These are phyloP conservation scores for Corythaeola cristata DNA, from an alignment of 2,113 vertebrate genomes.

Conservation along the genomic window DNA sequence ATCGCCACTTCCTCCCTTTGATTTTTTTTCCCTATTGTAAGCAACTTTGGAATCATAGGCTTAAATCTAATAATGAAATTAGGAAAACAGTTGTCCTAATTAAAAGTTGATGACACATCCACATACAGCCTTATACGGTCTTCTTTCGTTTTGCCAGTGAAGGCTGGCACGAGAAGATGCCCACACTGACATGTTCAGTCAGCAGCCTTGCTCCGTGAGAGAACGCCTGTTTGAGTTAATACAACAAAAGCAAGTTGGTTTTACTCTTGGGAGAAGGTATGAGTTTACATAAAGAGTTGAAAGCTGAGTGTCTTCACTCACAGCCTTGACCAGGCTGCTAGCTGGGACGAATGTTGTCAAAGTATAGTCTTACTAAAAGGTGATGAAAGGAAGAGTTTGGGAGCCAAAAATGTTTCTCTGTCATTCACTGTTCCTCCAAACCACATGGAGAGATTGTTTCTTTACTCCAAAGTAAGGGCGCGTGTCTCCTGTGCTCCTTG, in stretches of 20 bases:
- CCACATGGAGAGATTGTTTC: background rate
- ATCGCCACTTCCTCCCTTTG: background rate
- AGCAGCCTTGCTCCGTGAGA: background rate
- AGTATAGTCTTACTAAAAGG: background rate
- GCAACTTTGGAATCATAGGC: background rate
- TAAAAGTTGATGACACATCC: background rate
- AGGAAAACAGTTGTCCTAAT: background rate
- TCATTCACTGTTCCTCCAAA: background rate
- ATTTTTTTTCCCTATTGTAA: background rate
- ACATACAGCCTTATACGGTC: background rate
- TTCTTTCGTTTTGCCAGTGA: background rate
- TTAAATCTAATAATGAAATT: background rate
- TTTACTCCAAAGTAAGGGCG: background rate
- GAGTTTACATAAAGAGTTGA: background rate
- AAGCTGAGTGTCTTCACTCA: background rate
- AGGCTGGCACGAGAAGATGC: background rate
- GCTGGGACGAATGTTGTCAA: background rate
- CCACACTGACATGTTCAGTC: background rate
- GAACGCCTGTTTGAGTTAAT: background rate
- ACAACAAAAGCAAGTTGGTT: background rate
- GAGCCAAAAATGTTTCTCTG: background rate
- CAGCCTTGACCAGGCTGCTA: background rate
- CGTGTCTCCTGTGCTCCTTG: background rate
- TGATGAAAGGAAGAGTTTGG: background rate
- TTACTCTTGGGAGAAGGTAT: slow-evolving; percentile 20